phyloP scores from a whole-genome alignment of 2,113 vertebrate genomes.

The Rhea pennata region DNA sequence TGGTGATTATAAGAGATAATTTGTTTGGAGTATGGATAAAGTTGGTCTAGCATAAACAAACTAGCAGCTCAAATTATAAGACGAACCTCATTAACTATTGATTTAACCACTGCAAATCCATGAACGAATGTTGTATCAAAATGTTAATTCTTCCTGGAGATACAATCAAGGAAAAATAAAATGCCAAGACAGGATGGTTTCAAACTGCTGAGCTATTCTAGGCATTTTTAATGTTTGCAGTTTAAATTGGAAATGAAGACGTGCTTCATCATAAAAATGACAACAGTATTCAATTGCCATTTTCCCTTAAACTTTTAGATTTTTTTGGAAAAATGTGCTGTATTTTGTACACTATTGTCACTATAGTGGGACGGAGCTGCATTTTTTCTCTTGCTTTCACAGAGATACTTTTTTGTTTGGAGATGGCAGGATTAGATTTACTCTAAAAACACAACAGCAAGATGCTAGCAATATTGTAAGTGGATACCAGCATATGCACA shows the following conservation, averaged over 20 bases:
- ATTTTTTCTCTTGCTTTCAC: background rate
- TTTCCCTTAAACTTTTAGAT: background rate
- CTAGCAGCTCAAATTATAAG: constrained; percentile 92
- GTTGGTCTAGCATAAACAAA: constrained; percentile 99
- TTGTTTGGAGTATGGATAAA: constrained; percentile 98
- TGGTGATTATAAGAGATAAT: constrained; percentile 99
- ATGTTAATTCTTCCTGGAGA: constrained; percentile 49
- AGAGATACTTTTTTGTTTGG: background rate
- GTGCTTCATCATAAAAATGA: background rate
- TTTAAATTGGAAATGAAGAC: background rate
- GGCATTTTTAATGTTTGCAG: background rate
- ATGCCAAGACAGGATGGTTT: background rate
- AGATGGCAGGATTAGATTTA: background rate
- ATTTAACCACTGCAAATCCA: constrained; percentile 82
- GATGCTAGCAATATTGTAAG: background rate
- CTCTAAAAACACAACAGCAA: background rate
- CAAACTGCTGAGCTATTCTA: background rate
- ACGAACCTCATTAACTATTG: constrained; percentile 95
- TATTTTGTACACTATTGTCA: background rate
- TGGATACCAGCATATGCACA: background rate
- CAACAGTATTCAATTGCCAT: background rate
- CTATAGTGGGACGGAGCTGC: background rate
- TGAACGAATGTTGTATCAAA: constrained; percentile 60
- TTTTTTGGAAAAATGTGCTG: background rate
- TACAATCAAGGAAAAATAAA: background rate